A percentile compares a stretch with the other conserved stretches of the same genome.
Evolutionary conservation across 2,888 invertebrate genomes (phyloP).

Genomic region (Drosophila rellima): DNA sequence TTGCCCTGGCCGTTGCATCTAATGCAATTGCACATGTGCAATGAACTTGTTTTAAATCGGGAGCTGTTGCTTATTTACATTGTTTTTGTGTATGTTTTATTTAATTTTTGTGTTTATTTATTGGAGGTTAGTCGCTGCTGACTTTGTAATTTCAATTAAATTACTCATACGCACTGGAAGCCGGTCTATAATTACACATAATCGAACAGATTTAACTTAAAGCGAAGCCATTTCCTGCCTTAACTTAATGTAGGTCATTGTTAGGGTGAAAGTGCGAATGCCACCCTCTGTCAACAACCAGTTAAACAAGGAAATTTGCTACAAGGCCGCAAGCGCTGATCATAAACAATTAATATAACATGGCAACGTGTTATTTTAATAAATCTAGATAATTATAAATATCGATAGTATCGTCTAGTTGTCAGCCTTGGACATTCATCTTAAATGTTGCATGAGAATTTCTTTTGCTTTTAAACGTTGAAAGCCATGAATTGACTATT

Average conservation of each 20-base stretch:
- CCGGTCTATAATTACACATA: conserved; percentile 29
- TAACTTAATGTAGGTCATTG: conserved; percentile 67
- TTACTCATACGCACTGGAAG: conserved; percentile 70
- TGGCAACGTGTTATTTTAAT: conserved; percentile 4
- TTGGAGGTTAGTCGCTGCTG: conserved; percentile 64
- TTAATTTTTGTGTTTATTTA: conserved; percentile 19
- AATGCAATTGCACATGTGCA: conserved; percentile 72
- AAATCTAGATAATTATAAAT: background rate
- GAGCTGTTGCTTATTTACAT: conserved; percentile 27
- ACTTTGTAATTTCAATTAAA: conserved; percentile 72
- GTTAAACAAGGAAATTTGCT: conserved; percentile 52
- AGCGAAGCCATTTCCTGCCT: conserved; percentile 51
- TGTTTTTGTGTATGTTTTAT: conserved; percentile 20
- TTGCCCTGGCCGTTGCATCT: conserved; percentile 11
- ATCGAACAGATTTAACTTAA: conserved; percentile 19
- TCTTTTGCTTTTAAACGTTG: conserved; percentile 33
- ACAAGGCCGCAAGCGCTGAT: conserved; percentile 41
- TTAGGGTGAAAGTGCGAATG: conserved; percentile 67
- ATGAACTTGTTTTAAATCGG: conserved; percentile 73
- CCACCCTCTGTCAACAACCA: conserved; percentile 8
- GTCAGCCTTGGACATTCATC: conserved; percentile 31
- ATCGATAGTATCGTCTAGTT: conserved; percentile 3
- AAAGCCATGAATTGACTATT: conserved; percentile 57
- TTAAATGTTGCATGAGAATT: conserved; percentile 41
- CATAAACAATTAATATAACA: conserved; percentile 19